These are phyloP conservation scores for Phaethornis superciliosus DNA, from an alignment of 2,113 vertebrate species.

Conservation along the genomic window DNA sequence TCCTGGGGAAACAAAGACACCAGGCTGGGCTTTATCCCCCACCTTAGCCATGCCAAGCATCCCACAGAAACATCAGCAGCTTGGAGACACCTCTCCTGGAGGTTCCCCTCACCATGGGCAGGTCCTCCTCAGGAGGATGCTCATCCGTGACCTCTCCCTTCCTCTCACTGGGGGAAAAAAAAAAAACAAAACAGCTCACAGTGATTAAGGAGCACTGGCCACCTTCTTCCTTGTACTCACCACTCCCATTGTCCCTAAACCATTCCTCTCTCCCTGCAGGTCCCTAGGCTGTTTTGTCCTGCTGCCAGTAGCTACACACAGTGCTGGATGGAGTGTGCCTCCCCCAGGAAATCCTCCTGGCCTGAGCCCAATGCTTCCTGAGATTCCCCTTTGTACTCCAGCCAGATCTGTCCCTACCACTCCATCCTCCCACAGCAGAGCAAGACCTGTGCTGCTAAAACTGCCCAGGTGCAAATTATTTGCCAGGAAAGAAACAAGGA, in stretches of 20 bases:
- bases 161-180: rapidly evolving
- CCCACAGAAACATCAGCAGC: not conserved
- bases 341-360: conserved; percentile 38
- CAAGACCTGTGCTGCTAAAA: conserved; percentile 16
- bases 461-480: not conserved
- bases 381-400: conserved; percentile 39
- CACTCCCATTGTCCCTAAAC: not conserved
- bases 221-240: not conserved
- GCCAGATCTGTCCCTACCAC: conserved; percentile 27
- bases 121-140: rapidly evolving
- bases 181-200: too few relatives aligned
- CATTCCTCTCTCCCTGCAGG: not conserved
- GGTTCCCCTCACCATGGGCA: not conserved
- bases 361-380: not conserved
- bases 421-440: not conserved
- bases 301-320: not conserved
- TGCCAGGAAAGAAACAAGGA: not conserved
- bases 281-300: conserved; percentile 10
- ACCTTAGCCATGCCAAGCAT: not conserved
- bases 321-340: conserved; percentile 4
- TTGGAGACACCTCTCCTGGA: not conserved
- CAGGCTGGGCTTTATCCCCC: not conserved
- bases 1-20: conserved; percentile 74
- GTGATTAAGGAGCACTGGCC: not conserved
- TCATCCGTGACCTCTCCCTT: not conserved